Percentiles rank a stretch among this genome's conserved stretches.
Conservation (phyloP, 64 coral and sea anemone genomes). For the Porites australiensis region DNA sequence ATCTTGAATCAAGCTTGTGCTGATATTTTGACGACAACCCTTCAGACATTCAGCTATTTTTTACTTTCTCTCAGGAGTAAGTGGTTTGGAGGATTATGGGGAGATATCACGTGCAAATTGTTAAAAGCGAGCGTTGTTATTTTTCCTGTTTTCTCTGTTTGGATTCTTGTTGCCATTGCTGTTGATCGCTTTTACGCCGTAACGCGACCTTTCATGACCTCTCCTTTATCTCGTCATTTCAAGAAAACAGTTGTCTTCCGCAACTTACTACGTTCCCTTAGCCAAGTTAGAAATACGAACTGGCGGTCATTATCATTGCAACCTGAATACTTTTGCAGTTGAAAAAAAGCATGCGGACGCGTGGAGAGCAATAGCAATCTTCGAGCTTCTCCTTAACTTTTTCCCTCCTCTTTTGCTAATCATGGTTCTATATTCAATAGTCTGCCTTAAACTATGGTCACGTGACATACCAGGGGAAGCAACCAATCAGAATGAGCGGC, state of each 20-base stretch:
- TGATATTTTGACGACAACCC: neutral
- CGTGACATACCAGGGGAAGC: constrained; percentile 4
- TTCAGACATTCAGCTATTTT: too few relatives aligned
- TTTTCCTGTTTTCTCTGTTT: neutral
- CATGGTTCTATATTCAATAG: neutral
- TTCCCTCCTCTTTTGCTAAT: neutral
- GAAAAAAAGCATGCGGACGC: too few relatives aligned
- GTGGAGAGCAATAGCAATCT: too few relatives aligned
- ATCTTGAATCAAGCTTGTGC: constrained; percentile 14
- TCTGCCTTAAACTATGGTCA: constrained; percentile 3
- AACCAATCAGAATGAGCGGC: constrained; percentile 12
- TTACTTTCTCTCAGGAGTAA: too few relatives aligned
- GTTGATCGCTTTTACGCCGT: constrained; percentile 5
- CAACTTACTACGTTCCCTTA: neutral
- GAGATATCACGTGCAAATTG: too few relatives aligned
- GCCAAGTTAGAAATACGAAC: too few relatives aligned
- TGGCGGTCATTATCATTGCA: too few relatives aligned
- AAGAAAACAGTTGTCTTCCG: neutral
- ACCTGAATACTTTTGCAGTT: too few relatives aligned
- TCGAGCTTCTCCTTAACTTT: neutral
- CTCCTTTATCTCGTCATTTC: neutral
- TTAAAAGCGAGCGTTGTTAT: neutral
- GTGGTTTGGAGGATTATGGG: too few relatives aligned
- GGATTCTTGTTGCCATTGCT: neutral
- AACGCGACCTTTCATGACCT: neutral